These are phyloP conservation scores for Bhutanitis thaidina DNA, from an alignment of 2,888 invertebrate species.

Conservation along the genomic window DNA sequence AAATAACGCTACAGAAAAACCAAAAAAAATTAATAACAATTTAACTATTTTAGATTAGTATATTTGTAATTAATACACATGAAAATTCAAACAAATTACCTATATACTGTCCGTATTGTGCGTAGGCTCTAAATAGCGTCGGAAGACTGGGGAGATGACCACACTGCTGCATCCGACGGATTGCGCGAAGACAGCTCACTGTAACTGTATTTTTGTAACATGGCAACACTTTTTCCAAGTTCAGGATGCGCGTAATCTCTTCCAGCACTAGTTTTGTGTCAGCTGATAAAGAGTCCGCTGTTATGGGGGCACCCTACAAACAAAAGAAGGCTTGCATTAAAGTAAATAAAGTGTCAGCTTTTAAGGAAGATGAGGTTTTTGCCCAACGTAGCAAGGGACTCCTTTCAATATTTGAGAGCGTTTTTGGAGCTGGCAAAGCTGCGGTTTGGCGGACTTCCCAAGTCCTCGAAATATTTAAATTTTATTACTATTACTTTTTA, in stretches of 20 bases:
- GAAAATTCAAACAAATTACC: constrained; percentile 64
- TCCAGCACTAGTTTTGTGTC: constrained; percentile 95
- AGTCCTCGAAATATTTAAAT: no score
- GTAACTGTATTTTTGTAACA: constrained; percentile 96
- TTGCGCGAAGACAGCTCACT: constrained; percentile 93
- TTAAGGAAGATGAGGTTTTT: no score
- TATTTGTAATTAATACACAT: no score
- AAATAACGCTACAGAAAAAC: no score
- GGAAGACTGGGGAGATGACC: constrained; percentile 96
- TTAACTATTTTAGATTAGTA: no score
- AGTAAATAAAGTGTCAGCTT: no score
- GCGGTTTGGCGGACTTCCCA: no score
- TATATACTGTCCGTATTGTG: constrained; percentile 93
- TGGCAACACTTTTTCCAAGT: constrained; percentile 96
- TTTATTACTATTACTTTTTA: no score
- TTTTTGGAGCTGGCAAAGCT: no score
- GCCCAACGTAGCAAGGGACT: no score
- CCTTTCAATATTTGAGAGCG: no score
- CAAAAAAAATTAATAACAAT: no score
- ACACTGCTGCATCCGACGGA: constrained; percentile 94
- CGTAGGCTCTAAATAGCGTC: constrained; percentile 93
- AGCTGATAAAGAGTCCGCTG: constrained; percentile 91
- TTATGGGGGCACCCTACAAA: constrained; percentile 85
- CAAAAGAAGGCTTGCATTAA: neutral
- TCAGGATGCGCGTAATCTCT: constrained; percentile 95